Evolutionary conservation across 2,113 vertebrate genomes (phyloP).

Genomic region (Telmatochromis bifrenatus): DNA sequence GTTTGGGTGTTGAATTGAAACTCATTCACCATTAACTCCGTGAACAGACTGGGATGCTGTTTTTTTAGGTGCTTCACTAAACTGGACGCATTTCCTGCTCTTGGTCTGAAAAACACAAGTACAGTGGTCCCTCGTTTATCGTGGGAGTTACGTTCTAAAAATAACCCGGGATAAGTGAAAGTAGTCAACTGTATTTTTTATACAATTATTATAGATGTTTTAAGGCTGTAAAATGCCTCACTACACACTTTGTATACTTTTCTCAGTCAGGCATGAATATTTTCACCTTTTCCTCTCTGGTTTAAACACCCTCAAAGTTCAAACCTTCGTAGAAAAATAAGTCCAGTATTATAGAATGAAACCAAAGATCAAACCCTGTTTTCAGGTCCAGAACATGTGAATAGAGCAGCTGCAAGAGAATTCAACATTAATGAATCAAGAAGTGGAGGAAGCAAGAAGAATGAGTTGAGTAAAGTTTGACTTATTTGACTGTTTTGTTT

Average conservation of each 20-base stretch:
- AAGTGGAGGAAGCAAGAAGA: neutral
- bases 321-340: neutral
- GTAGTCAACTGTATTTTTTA: neutral
- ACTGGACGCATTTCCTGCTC: neutral
- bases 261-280: neutral
- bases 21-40: neutral
- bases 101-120: neutral
- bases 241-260: neutral
- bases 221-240: neutral
- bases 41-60: neutral
- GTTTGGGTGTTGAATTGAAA: neutral
- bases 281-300: neutral
- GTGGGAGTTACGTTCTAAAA: neutral
- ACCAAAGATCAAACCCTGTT: neutral
- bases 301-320: neutral
- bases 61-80: neutral
- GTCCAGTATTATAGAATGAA: neutral
- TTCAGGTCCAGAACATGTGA: neutral
- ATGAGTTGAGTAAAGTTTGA: neutral
- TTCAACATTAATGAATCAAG: neutral
- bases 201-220: neutral
- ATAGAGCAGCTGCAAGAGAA: neutral
- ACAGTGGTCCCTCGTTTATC: neutral
- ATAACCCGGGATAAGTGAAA: neutral
- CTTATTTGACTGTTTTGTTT: neutral